A percentile compares a stretch with the other conserved stretches of the same genome.
These are phyloP conservation scores for Drosophila mettleri DNA, from an alignment of 2,888 invertebrate species.

Conservation along the genomic window DNA sequence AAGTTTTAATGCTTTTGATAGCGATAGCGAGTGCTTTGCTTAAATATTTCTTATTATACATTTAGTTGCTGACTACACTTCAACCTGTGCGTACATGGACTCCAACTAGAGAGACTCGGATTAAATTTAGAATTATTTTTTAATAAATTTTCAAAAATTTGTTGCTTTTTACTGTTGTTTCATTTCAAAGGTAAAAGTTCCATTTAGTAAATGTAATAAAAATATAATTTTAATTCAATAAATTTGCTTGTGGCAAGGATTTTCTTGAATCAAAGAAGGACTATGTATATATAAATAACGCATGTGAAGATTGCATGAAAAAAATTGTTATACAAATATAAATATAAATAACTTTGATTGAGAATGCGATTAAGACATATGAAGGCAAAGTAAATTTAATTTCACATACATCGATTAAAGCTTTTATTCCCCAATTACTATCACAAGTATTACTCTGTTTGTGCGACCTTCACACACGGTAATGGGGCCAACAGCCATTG, in stretches of 20 bases:
- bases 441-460: not conserved
- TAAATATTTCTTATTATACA: conserved; percentile 20
- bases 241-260: too few relatives aligned
- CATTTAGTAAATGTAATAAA: too few relatives aligned
- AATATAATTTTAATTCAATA: not conserved
- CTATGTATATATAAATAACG: too few relatives aligned
- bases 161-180: conserved; percentile 37
- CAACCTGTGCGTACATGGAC: conserved; percentile 19
- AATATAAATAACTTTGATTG: not conserved
- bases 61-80: conserved; percentile 60
- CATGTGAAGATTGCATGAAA: too few relatives aligned
- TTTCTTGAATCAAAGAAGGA: not conserved
- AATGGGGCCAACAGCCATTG: not conserved
- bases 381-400: not conserved
- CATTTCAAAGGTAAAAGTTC: conserved; percentile 6
- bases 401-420: not conserved
- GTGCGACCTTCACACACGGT: not conserved
- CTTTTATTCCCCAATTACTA: not conserved
- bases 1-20: conserved; percentile 43
- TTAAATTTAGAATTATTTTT: not conserved
- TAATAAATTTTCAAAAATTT: conserved; percentile 44
- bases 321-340: not conserved
- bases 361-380: not conserved
- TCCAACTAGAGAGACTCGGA: not conserved
- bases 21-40: conserved; percentile 24